These are phyloP conservation scores for Magallana gigas DNA, from an alignment of 1,140 invertebrate genomes.

Conservation along the genomic window DNA sequence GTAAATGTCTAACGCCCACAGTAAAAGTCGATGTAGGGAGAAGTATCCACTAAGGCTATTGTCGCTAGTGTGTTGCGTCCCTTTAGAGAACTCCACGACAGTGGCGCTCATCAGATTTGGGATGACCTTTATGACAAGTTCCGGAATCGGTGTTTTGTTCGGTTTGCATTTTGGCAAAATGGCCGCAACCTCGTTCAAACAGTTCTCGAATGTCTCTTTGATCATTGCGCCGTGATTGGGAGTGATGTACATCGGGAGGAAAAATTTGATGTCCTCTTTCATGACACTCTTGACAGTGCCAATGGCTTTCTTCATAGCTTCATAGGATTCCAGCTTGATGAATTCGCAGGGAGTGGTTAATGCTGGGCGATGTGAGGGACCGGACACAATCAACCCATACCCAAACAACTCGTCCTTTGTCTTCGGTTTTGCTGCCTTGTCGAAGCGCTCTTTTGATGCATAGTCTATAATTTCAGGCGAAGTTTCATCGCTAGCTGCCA, in stretches of 20 bases:
- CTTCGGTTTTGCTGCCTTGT: conserved; percentile 60
- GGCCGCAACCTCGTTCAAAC: conserved; percentile 61
- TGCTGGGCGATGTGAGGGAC: conserved; percentile 65
- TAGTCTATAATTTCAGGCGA: conserved; percentile 66
- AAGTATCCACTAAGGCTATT: conserved; percentile 72
- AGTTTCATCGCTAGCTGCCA: not conserved
- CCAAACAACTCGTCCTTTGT: conserved; percentile 66
- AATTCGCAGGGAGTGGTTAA: conserved; percentile 73
- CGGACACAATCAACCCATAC: conserved; percentile 70
- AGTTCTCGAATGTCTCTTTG: conserved; percentile 65
- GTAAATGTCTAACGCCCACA: conserved; percentile 73
- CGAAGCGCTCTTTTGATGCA: conserved; percentile 69
- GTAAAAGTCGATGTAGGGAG: conserved; percentile 68
- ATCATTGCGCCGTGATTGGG: conserved; percentile 66
- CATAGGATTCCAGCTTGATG: conserved; percentile 64
- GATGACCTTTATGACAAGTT: conserved; percentile 69
- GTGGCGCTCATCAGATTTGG: conserved; percentile 73
- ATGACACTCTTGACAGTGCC: conserved; percentile 70
- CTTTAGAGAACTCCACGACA: conserved; percentile 73
- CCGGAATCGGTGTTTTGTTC: conserved; percentile 67
- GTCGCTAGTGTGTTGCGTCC: conserved; percentile 73
- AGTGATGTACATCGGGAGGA: conserved; percentile 71
- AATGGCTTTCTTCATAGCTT: conserved; percentile 67
- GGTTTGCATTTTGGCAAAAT: conserved; percentile 67
- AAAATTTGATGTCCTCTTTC: conserved; percentile 70